Evolutionary conservation across 2,113 vertebrate species (phyloP), one percentile per base, ranked within the genome.

Genomic region (Tachuris rubrigastra): DNA sequence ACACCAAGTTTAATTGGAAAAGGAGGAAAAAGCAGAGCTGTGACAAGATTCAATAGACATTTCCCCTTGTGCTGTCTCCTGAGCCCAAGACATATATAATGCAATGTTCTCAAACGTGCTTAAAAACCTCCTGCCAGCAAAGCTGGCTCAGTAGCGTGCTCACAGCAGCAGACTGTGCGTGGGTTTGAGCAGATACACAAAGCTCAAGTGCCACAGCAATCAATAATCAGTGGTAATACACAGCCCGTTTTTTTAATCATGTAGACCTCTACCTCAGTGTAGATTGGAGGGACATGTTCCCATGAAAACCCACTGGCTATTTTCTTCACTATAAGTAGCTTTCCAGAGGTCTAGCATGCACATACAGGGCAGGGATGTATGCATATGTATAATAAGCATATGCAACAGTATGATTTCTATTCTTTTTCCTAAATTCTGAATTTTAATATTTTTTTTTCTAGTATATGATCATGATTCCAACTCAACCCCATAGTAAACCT

Each of bases 1-100:
- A 74, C 71, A 86, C n/a, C 39, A 37, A 67, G 46, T 69, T 71
- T 78, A 75, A 89, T 31, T 65, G 78, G 82, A 82, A 79, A 83
- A 84, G 39, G 47, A 92, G 42, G 30, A 62, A 84, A 84, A 92
- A 67, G 24, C 56, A 87, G 56, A 90, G 42, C 59, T 59, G 22
- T 87, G 62, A 88, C 78, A 77, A 50, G 46, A 82, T 69, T 27
- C 33, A 55, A 69, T 17, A 78, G 52, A 55, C 1, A 1, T 65
- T 73, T 86, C 62, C 53, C 30, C 47, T 56, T 60, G 44, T 1
- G 3, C 56, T 49, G 10, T 52, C 27, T 62, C 50, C 55, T 58
- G 63, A 79, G 71, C 58, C 66, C 58, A 39, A 66, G 52, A 55
- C 7, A 2, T n/a, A 4, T 17, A n/a, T 9, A 79, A 68, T 58